A percentile compares a stretch with the other conserved stretches of the same genome.
phyloP scores from a whole-genome alignment of 2,888 invertebrate species.

The Parnassius apollo region DNA sequence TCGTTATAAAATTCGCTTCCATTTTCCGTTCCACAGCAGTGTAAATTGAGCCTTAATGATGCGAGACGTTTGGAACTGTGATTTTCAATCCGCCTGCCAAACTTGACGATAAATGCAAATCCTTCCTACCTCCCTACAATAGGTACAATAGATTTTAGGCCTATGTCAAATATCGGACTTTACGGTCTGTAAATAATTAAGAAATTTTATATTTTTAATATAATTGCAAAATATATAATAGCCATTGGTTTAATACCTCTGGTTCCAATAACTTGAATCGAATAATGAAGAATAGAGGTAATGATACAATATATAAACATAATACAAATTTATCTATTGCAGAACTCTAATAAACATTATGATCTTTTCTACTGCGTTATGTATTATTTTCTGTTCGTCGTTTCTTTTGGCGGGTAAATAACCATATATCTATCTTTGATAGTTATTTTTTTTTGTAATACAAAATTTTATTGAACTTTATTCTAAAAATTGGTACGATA shows the following conservation, averaged over 20 bases:
- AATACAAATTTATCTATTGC: constrained; percentile 2
- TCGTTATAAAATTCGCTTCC: no score
- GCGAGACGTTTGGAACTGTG: no score
- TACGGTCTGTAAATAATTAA: no score
- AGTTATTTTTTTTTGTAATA: neutral
- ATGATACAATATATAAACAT: neutral
- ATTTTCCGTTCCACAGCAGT: no score
- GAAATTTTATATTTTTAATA: no score
- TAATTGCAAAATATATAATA: neutral
- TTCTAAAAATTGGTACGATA: neutral
- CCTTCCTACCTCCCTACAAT: no score
- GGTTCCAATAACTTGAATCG: neutral
- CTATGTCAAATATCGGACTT: no score
- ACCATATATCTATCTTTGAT: neutral
- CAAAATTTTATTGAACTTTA: constrained; percentile 3
- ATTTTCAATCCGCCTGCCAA: no score
- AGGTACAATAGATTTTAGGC: no score
- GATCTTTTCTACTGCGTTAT: constrained; percentile 37
- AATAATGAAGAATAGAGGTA: neutral
- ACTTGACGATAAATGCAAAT: no score
- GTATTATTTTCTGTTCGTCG: constrained; percentile 33
- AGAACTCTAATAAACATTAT: constrained; percentile 37
- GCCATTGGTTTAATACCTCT: constrained; percentile 5
- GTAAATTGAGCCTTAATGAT: no score
- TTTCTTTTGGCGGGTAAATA: constrained; percentile 33